Percentiles rank a stretch among this genome's conserved stretches.
Conservation (phyloP, 2,888 invertebrate genomes). For the Drosophila merina region DNA sequence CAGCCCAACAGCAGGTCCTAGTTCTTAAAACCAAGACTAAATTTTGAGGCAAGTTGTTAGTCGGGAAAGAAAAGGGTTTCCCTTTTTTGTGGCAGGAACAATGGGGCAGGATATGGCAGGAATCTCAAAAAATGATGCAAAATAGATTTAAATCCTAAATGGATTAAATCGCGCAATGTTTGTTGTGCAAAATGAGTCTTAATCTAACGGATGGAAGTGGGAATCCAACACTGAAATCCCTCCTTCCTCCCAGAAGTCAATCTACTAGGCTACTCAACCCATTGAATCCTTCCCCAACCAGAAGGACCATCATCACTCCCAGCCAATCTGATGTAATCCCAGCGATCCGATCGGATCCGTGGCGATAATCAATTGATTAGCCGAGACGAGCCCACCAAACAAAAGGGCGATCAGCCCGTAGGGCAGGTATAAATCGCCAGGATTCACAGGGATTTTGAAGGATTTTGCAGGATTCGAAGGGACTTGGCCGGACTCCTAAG, state of each 20-base stretch:
- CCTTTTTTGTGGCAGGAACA: no score
- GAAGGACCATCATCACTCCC: background rate
- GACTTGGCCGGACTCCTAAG: conserved; percentile 3
- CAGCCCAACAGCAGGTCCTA: background rate
- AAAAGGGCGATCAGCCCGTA: conserved; percentile 19
- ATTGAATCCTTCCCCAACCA: conserved; percentile 18
- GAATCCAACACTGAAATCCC: background rate
- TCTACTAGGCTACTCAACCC: conserved; percentile 12
- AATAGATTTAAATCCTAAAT: background rate
- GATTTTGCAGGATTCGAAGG: background rate
- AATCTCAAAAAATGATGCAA: background rate
- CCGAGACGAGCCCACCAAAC: conserved; percentile 57
- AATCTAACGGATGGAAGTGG: conserved; percentile 23
- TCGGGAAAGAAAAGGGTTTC: no score
- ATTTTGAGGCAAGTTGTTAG: no score
- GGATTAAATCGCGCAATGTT: conserved; percentile 13
- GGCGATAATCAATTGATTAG: conserved; percentile 55
- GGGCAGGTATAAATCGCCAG: conserved; percentile 7
- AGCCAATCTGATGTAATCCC: background rate
- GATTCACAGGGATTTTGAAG: background rate
- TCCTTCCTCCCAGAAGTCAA: conserved; percentile 9
- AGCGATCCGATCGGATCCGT: conserved; percentile 10
- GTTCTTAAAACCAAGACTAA: no score
- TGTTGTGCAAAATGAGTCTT: conserved; percentile 23
- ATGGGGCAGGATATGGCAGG: background rate